Base-by-base conservation (phyloP, 2,113 vertebrate genomes). In the Hippolais icterina region DNA sequence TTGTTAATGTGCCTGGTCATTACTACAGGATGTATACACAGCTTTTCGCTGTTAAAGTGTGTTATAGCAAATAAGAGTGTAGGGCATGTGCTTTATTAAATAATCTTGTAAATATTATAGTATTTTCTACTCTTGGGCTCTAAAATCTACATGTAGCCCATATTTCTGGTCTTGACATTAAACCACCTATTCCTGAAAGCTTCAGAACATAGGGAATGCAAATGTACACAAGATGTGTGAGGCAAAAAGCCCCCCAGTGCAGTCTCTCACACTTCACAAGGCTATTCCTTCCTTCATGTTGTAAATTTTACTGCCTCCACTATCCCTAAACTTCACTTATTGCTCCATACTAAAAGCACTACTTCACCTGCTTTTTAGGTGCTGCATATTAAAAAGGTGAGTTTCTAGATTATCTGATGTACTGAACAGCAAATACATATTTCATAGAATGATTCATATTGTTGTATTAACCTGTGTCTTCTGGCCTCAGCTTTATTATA, bases 1-100 rank as follows among this genome's bases (percentile, higher is more conserved):
- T 76, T 71, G 12, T 6, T 41, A 20, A 23, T 2, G 3, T 12
- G 13, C 76, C 24, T 31, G 28, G 37, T 24, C 31, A 6, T n/a
- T 56, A 74, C 25, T 57, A 4, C 0, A 1, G 41, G 54, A 23
- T 6, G 1, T 31, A 31, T 44, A 19, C 8, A 70, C 13, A 5
- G 20, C 6, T 42, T 69, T 81, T 28, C 27, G 56, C 23, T 56
- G 42, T 27, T 46, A 49, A 35, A 39, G 59, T n/a, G 3, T 35
- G 24, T 49, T 72, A 44, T 1, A 72, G 76, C 13, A 87, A 35
- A 19, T 2, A 12, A 12, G 18, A 44, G 47, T 15, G n/a, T 31
- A 57, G 46, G 35, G 35, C 25, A 3, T 13, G 41, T 77, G 47
- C 50, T 83, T 68, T 49, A 39, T 29, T 60, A 27, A 56, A 46